These are phyloP conservation scores for Botrylloides violaceus DNA, from an alignment of 23 tunicate species.

Conservation along the genomic window DNA sequence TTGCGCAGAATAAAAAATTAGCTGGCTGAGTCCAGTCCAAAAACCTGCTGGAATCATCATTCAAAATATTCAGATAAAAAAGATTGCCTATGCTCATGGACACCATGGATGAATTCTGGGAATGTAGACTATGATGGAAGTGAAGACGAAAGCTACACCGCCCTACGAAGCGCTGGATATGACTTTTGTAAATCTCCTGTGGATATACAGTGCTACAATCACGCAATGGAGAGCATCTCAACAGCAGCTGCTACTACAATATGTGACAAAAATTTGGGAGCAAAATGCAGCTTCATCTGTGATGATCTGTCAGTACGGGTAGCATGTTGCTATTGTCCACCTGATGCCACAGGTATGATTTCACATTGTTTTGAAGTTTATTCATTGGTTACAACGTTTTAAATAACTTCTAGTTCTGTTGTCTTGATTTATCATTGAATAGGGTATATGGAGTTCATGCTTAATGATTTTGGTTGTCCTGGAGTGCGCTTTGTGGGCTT, in stretches of 20 bases:
- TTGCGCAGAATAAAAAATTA: too few relatives aligned
- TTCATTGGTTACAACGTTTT: too few relatives aligned
- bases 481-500: too few relatives aligned
- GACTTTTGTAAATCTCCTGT: conserved; percentile 63
- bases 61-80: not conserved
- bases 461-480: too few relatives aligned
- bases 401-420: too few relatives aligned
- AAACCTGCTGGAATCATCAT: too few relatives aligned
- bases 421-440: too few relatives aligned
- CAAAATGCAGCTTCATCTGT: conserved; percentile 48
- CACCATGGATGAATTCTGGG: conserved; percentile 76
- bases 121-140: conserved; percentile 9
- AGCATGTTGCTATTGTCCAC: conserved; percentile 91
- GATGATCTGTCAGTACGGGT: conserved; percentile 66
- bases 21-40: too few relatives aligned
- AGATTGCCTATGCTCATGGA: conserved; percentile 65
- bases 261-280: conserved; percentile 42
- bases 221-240: not conserved
- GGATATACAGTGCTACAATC: conserved; percentile 62
- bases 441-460: too few relatives aligned
- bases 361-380: too few relatives aligned
- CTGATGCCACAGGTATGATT: conserved; percentile 56
- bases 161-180: conserved; percentile 35
- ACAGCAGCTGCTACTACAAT: not conserved
- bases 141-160: conserved; percentile 38